phyloP scores from a whole-genome alignment of 2,888 invertebrate species.

The Stratiomys singularior region DNA sequence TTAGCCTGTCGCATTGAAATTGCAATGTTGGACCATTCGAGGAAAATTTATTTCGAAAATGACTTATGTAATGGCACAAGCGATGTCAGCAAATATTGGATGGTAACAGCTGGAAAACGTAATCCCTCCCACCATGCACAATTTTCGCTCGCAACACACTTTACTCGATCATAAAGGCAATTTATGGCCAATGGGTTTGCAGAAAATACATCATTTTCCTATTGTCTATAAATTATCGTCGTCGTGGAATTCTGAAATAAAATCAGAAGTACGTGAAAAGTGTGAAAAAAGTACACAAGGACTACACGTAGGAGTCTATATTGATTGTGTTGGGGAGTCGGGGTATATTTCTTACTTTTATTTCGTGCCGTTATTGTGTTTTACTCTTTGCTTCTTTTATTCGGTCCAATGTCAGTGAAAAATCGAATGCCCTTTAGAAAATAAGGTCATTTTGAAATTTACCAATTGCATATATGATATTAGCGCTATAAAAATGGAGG shows the following conservation, averaged over 20 bases:
- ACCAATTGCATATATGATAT: too few relatives aligned
- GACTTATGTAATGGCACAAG: not conserved
- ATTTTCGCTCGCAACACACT: not conserved
- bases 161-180: slow-evolving; percentile 9
- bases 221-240: slow-evolving; percentile 36
- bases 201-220: slow-evolving; percentile 35
- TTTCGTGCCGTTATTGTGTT: too few relatives aligned
- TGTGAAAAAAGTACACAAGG: not conserved
- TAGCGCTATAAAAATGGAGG: too few relatives aligned
- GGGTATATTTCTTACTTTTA: too few relatives aligned
- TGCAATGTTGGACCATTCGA: not conserved
- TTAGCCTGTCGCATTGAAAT: not conserved
- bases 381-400: too few relatives aligned
- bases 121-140: not conserved
- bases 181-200: slow-evolving; percentile 32
- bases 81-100: not conserved
- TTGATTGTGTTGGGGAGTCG: too few relatives aligned
- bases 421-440: too few relatives aligned
- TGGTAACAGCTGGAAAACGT: slow-evolving; percentile 23
- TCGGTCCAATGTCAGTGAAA: too few relatives aligned
- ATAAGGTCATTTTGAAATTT: too few relatives aligned
- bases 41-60: slow-evolving; percentile 36
- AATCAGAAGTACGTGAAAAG: slow-evolving; percentile 22
- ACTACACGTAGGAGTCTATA: too few relatives aligned
- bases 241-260: not conserved